Evolutionary conservation across 2,113 vertebrate species (phyloP), one percentile per base, ranked within the genome.

Genomic region (Synodontis membranacea): DNA sequence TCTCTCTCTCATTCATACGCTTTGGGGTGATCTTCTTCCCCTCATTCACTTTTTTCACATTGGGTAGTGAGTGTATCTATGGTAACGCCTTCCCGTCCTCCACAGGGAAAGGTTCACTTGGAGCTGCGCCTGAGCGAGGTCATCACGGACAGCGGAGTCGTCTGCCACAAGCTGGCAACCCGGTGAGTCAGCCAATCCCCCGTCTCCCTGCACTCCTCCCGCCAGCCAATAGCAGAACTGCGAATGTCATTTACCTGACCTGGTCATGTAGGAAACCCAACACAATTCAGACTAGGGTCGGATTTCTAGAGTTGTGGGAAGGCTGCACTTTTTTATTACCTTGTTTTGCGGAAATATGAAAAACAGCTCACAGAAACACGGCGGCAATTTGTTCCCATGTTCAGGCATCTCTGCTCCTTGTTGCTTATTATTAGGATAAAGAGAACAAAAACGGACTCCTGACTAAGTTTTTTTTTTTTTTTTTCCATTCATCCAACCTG

Each of bases 121-220:
- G 97, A 98, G 91, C 95, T 99, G 91, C 96, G 97, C 84, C 95
- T 99, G 91, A 99, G 97, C 88, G 98, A 99, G 93, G 97, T 99
- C 92, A 99, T 99, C 93, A 99, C 97, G 12, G 98, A 99, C 94
- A 96, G 95, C 0, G 98, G 98, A 14, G 95, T 93, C 39, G 92
- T 98, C 94, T 98, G 95, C 94, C 97, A 99, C 93, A 99, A 99
- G 92, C 96, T 99, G 9, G 97, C 97, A 88, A 95, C 97, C 89
- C 93, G 98, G 98, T 99, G 94, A 95, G 97, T 86, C 70, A 50
- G 48, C 84, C 80, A 74, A 84, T 88, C 64, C 54, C 58, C 17
- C 12, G 17, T 4, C 39, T 44, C 1, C 19, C 14, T 39, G 19
- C 74, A 28, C 44, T 44, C 52, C 4, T n/a, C 56, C 50, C 58